Base-by-base conservation (phyloP, 2,113 vertebrate species). In the Agelaius tricolor region DNA sequence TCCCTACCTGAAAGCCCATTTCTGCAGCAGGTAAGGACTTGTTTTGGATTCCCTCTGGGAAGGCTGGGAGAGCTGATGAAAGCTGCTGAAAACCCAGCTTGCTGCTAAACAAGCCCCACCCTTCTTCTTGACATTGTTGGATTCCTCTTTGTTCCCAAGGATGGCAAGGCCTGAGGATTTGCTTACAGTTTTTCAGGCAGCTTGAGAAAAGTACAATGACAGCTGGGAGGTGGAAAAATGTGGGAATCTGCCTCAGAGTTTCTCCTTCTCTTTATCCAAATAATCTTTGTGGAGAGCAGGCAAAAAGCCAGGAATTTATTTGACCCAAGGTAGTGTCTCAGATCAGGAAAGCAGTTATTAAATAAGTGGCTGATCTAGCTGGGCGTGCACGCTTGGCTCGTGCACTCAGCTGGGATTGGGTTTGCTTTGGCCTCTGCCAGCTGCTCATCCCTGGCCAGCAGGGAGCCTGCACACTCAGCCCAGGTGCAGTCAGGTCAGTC, bases 41-140 rank as follows among this genome's bases (percentile, higher is more conserved):
- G 97, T 85, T 97, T 81, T 62, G 54, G 84, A 83, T 97, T 95
- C 97, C 95, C 91, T 97, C 92, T 71, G 11, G 91, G 93, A 68
- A 97, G 96, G 94, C 86, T 73, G 91, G 37, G 92, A 65, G 82
- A 92, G 97, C 92, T 96, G 94, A 95, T 97, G 95, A 95, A 77
- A 95, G 28, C 35, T 41, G 82, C 11, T 84, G 95, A 89, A 95
- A 95, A 82, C 43, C 44, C 35, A 7, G 24, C 11, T 4, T 51
- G 72, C 92, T 80, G 35, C 89, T 65, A 41, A 73, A 58, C 76
- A 91, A 41, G 76, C 89, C 71, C 67, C 73, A 80, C 91, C 84
- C 35, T 79, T 88, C 84, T 80, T 78, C 95, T 94, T 82, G 88
- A 93, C 93, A 79, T 89, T 82, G 89, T 87, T 93, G 84, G 78